Evolutionary conservation across 1,140 invertebrate species (phyloP).

Genomic region (Nomia melanderi): DNA sequence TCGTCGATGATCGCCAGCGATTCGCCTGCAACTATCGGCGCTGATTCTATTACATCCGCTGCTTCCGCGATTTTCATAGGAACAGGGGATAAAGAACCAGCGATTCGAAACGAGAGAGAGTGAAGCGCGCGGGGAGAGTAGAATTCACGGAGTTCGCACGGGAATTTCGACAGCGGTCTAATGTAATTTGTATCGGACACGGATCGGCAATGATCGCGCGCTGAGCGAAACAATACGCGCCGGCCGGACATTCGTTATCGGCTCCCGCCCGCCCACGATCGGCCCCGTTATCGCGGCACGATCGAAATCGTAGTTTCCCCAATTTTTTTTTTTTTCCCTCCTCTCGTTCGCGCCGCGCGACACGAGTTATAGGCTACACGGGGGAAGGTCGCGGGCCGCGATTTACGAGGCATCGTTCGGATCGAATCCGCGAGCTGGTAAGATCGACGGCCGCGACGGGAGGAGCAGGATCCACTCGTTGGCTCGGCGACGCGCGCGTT

Average conservation of each 20-base stretch:
- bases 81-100: no score
- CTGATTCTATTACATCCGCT: no score
- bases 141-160: no score
- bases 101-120: no score
- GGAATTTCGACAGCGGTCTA: no score
- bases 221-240: background rate
- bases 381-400: background rate
- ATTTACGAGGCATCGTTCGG: constrained; percentile 12
- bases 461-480: constrained; percentile 39
- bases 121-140: no score
- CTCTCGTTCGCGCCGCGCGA: background rate
- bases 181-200: constrained; percentile 19
- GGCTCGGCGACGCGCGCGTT: constrained; percentile 29
- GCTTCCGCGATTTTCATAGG: no score
- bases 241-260: constrained; percentile 27
- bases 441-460: constrained; percentile 44
- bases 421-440: constrained; percentile 14
- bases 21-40: no score
- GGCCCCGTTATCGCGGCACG: constrained; percentile 18
- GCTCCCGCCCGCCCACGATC: background rate
- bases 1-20: no score
- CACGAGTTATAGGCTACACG: background rate
- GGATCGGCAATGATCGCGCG: constrained; percentile 6
- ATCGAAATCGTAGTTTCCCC: constrained; percentile 20
- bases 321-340: background rate